Evolutionary conservation across 2,797 vertebrate species (phyloP), one percentile per base, ranked within the genome.

Genomic region (Macropodus opercularis): DNA sequence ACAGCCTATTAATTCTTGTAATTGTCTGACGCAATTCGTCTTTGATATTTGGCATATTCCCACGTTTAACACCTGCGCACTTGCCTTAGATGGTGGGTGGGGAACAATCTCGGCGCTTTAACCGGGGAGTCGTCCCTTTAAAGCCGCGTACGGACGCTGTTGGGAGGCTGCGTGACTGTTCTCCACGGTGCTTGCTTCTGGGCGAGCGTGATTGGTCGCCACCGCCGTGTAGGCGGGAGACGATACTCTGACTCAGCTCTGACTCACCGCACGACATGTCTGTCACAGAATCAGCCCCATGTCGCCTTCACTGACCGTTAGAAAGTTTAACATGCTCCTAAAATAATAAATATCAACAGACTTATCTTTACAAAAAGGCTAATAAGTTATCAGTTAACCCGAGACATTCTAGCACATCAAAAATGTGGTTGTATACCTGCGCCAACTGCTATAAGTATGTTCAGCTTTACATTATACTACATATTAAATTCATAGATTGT

Each of bases 231-330:
- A 66, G 85, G 87, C 84, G 81, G 80, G 79, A 76, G 81, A 81
- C 79, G 81, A 77, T 26, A 13, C 57, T 36, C 14, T 85, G 87
- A 89, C 63, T 84, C 85, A 81, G 69, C 60, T 42, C 21, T 87
- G 78, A 87, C 61, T 88, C 86, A 88, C 78, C 44, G 58, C 74
- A 78, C 79, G 69, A 77, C 71, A 53, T 11, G 84, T 73, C 79
- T 59, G 77, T 86, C 84, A 87, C 77, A 80, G 50, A 8, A 52
- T 6, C 31, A 13, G 54, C 13, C 27, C 23, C 32, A 35, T 52
- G 77, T 8, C 17, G 67, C 77, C 0, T 86, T 84, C 74, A 67
- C 0, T 2, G 8, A 18, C 65, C 8, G 17, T 46, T 1, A 60
- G 61, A 40, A 50, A 9, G 9, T 8, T 24, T 6, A 12, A 4